These are phyloP conservation scores for Scaptomyza flava DNA, from an alignment of 2,888 invertebrate species.

Conservation along the genomic window DNA sequence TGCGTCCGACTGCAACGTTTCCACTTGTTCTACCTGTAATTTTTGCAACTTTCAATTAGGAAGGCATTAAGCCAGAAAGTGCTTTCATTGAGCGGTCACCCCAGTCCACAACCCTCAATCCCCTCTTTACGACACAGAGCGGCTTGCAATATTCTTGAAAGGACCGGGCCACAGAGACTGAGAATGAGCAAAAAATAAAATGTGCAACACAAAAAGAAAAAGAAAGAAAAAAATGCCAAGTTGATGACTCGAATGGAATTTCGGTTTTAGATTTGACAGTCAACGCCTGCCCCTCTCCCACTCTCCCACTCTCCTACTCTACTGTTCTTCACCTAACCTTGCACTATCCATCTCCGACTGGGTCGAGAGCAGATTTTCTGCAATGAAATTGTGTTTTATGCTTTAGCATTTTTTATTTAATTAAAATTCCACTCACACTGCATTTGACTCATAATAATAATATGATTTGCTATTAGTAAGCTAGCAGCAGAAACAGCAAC, in stretches of 20 bases:
- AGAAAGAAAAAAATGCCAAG: constrained; percentile 32
- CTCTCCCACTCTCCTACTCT: too few relatives aligned
- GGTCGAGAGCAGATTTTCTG: constrained; percentile 5
- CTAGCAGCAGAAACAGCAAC: too few relatives aligned
- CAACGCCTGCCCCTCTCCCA: too few relatives aligned
- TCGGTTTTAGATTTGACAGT: too few relatives aligned
- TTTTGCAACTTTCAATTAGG: too few relatives aligned
- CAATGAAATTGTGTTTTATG: constrained; percentile 41
- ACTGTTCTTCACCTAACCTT: too few relatives aligned
- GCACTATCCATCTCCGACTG: not conserved
- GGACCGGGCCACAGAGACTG: constrained; percentile 31
- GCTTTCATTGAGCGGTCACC: too few relatives aligned
- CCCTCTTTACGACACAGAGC: not conserved
- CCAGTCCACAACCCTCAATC: too few relatives aligned
- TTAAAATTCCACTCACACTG: constrained; percentile 58
- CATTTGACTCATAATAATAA: constrained; percentile 57
- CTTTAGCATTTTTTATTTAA: constrained; percentile 48
- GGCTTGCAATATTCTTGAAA: constrained; percentile 51
- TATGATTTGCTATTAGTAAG: constrained; percentile 43
- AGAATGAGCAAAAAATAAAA: constrained; percentile 36
- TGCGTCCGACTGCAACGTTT: too few relatives aligned
- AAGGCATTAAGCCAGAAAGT: too few relatives aligned
- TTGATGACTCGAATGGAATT: too few relatives aligned
- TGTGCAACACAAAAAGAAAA: constrained; percentile 42
- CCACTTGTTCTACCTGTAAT: too few relatives aligned